These are phyloP conservation scores for Rhorus exstirpatorius DNA, from an alignment of 2,888 invertebrate species.

Conservation along the genomic window DNA sequence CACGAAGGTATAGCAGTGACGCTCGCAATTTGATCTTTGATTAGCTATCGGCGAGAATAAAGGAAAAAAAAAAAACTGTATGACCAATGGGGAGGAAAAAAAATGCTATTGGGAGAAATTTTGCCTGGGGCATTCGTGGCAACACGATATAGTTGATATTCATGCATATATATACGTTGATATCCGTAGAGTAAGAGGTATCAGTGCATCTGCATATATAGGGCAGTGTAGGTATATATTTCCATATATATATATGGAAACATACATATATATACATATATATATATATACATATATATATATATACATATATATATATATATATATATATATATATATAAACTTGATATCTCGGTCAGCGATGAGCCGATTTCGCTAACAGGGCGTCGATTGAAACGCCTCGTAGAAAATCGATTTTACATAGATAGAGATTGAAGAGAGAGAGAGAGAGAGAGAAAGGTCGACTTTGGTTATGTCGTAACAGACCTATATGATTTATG, in stretches of 20 bases:
- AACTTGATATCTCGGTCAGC: conserved; percentile 55
- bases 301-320: conserved; percentile 11
- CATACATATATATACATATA: too few relatives aligned
- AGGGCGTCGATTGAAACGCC: conserved; percentile 63
- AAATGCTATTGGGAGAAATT: conserved; percentile 32
- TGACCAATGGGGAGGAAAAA: conserved; percentile 37
- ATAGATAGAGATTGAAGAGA: conserved; percentile 15
- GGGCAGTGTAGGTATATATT: conserved; percentile 12
- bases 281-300: conserved; percentile 35
- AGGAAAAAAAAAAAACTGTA: conserved; percentile 18
- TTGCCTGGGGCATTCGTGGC: conserved; percentile 12
- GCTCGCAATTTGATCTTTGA: conserved; percentile 17
- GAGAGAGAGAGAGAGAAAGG: neutral
- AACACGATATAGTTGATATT: conserved; percentile 22
- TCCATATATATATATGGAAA: conserved; percentile 4
- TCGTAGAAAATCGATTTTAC: conserved; percentile 59
- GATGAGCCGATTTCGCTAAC: conserved; percentile 58
- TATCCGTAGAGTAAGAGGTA: conserved; percentile 23
- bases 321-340: conserved; percentile 16
- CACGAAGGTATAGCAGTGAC: neutral
- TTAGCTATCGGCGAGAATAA: conserved; percentile 38
- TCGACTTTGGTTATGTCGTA: conserved; percentile 45
- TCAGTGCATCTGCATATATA: conserved; percentile 39
- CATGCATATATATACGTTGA: conserved; percentile 19
- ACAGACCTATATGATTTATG: conserved; percentile 41